Base-by-base conservation (phyloP, 1,140 invertebrate species). In the Globodera ellingtonae region DNA sequence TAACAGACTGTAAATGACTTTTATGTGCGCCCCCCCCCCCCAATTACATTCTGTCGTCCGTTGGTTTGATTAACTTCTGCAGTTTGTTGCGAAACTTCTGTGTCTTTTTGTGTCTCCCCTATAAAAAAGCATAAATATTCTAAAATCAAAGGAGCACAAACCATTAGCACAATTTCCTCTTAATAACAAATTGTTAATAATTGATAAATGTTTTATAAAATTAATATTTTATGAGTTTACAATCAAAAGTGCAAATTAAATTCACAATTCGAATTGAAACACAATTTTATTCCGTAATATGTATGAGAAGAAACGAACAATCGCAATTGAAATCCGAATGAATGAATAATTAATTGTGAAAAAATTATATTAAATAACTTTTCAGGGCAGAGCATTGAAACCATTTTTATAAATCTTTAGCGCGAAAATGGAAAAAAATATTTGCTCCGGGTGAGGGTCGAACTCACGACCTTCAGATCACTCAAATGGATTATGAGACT, bases 1-100 rank as follows among this genome's bases (percentile, higher is more conserved):
- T 35, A 35, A 35, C 35, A 2, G 35, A 35, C 35, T 35, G 35
- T 35, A 35, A 35, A 35, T 35, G 35, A 35, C 35, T 35, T 35
- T 35, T 35, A 35, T 35, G 35, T 35, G 35, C 50, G 24, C n/a
- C 18, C n/a, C 9, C 21, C 15, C 15, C 78, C 24, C 6, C 48
- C 70, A 79, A 81, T 83, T 71, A 89, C 88, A 89, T 85, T 85
- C 87, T 76, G 44, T 74, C 79, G 79, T 89, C 87, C 10, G 88
- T 89, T 44, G 81, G 80, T 66, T 89, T 89, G 65, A 89, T 85
- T 47, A 88, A 59, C 52, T 87, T 88, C 52, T 81, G 67, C 9
- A 87, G 71, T 48, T 81, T 84, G 48, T 86, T 86, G 15, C 86
- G 74, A 73, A 86, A 83, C 52, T 88, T 89, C 72, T 82, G 78